Base-by-base conservation (phyloP, 2,113 vertebrate genomes). In the Cyanoderma ruficeps region DNA sequence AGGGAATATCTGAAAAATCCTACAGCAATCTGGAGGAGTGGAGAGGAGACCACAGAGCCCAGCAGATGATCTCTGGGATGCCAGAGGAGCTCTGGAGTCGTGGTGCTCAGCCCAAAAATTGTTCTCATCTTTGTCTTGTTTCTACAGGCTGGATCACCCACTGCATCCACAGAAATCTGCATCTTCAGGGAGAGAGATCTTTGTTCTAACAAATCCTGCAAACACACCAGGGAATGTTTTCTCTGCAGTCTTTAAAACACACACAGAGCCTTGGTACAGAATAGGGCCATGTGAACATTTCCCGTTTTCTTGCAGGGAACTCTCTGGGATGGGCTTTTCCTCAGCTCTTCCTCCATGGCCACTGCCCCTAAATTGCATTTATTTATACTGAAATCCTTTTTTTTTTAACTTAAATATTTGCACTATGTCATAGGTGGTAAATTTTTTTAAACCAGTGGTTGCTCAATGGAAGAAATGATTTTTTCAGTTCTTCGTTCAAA, bases 111-210 rank as follows among this genome's bases (percentile, higher is more conserved):
- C 8, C 60, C 22, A 42, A 71, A 74, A 81, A 5, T 1, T 24
- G 5, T 61, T 50, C n/a, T 57, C 1, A 0, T 33, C 1, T 30
- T 52, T 67, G 53, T 60, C 24, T 30, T 19, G 1, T n/a, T 75
- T 5, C 9, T 41, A 13, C 77, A 42, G 11, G 11, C 52, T 77
- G 50, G 44, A 22, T 57, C 6, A 0, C 17, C 27, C 67, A 19
- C 4, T 4, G 21, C 1, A 2, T 13, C 55, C 47, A 27, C 7
- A 15, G 6, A 12, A 33, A 75, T 55, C 25, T 27, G 4, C 35
- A 24, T 31, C 37, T 72, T 7, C 65, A 23, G 22, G 42, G 33
- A 77, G 11, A 30, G 14, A 22, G 8, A 41, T 5, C 0, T 23
- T 30, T 41, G 13, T 33, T 24, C 10, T 3, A 56, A 53, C 5